phyloP scores from a whole-genome alignment of 2,797 vertebrate species.

The Chelonia mydas region DNA sequence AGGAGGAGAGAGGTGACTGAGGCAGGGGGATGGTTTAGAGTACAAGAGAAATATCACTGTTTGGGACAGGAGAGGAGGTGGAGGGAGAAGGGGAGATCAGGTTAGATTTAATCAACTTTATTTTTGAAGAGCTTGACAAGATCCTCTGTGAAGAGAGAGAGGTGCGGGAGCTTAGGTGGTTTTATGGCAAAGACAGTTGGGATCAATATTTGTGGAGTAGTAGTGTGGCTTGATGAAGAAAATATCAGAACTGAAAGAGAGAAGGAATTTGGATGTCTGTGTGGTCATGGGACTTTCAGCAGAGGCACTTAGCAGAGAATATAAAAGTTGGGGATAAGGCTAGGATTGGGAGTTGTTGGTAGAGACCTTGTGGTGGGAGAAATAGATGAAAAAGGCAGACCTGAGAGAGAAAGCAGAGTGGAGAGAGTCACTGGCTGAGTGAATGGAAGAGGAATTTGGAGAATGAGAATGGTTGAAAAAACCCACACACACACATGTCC shows the following conservation, averaged over 20 bases:
- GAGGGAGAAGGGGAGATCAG: neutral
- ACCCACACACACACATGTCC: too few species aligned
- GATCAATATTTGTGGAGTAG: neutral
- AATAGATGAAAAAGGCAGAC: neutral
- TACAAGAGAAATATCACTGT: neutral
- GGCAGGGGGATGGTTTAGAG: neutral
- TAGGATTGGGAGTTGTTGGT: neutral
- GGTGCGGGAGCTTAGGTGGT: neutral
- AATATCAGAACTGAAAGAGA: neutral
- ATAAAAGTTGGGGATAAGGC: neutral
- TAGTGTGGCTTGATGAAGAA: neutral
- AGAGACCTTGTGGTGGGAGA: neutral
- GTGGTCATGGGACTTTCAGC: neutral
- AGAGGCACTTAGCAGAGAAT: neutral
- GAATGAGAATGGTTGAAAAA: neutral
- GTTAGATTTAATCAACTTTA: neutral
- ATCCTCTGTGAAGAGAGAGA: neutral
- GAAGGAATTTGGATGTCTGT: neutral
- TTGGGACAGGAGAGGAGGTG: neutral
- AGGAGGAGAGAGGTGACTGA: neutral
- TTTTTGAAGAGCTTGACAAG: neutral
- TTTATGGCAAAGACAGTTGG: neutral
- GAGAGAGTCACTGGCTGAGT: neutral
- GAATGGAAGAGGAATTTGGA: rapidly evolving
- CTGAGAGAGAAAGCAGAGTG: neutral